Conservation (phyloP, 2,797 vertebrate genomes). For the Pseudochromis fuscus region DNA sequence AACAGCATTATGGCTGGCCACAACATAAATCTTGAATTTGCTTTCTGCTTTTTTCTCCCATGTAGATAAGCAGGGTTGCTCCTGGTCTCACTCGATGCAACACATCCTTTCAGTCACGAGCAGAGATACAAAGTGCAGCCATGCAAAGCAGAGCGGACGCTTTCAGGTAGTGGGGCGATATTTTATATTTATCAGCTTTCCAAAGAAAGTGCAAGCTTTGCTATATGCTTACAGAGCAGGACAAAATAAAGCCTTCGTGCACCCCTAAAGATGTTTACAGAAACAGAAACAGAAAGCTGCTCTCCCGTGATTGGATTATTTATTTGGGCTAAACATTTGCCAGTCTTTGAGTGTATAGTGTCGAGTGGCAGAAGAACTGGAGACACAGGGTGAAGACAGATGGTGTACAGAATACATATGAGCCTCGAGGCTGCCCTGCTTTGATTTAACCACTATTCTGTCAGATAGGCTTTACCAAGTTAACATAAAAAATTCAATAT, state of each 20-base stretch:
- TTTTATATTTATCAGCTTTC: constrained; percentile 82
- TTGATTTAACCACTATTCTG: constrained; percentile 2
- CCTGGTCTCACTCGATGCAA: constrained; percentile 64
- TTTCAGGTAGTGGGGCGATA: constrained; percentile 68
- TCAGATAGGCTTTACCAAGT: constrained; percentile 13
- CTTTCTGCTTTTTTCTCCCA: constrained; percentile 55
- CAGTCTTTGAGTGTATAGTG: constrained; percentile 31
- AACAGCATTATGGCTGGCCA: constrained; percentile 35
- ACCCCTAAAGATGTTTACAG: constrained; percentile 54
- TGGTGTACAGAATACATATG: constrained; percentile 11
- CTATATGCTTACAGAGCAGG: constrained; percentile 62
- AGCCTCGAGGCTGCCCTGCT: neutral
- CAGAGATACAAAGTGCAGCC: constrained; percentile 77
- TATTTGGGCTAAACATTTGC: constrained; percentile 31
- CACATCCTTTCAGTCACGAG: constrained; percentile 77
- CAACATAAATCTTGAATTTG: constrained; percentile 69
- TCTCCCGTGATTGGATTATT: constrained; percentile 43
- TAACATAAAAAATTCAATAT: constrained; percentile 4
- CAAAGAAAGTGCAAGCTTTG: constrained; percentile 79
- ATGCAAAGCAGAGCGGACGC: constrained; percentile 71
- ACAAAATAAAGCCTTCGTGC: constrained; percentile 53
- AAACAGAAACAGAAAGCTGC: constrained; percentile 44
- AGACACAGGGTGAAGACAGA: constrained; percentile 12
- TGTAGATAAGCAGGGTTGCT: constrained; percentile 72
- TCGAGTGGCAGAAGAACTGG: neutral